Percentiles rank a stretch among this genome's conserved stretches.
phyloP scores from a whole-genome alignment of 2,113 vertebrate genomes.

The Cervus canadensis region DNA sequence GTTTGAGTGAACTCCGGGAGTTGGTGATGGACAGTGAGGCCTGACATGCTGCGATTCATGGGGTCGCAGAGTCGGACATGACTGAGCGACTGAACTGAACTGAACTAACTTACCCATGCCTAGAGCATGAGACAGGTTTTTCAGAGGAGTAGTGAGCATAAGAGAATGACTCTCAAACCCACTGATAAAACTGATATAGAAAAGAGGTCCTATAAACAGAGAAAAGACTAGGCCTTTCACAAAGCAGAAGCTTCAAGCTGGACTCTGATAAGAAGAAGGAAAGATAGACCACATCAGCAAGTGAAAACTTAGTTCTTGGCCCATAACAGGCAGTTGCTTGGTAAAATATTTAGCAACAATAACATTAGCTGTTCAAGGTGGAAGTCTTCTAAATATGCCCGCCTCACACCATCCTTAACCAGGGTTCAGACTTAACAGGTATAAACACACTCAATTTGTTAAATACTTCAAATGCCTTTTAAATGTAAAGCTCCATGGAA shows the following conservation, averaged over 20 bases:
- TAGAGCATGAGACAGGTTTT: not conserved
- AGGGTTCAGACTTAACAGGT: slow-evolving; percentile 12
- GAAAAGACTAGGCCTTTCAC: not conserved
- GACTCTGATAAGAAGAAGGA: not conserved
- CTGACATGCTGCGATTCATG: too few relatives aligned
- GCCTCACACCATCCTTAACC: not conserved
- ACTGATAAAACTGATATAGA: not conserved
- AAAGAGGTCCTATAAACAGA: not conserved
- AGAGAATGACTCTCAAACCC: not conserved
- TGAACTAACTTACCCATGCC: not conserved
- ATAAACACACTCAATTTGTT: slow-evolving; percentile 6
- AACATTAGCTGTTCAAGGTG: not conserved
- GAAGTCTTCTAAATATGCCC: slow-evolving; percentile 1
- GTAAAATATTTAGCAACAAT: slow-evolving; percentile 38
- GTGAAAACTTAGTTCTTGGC: not conserved
- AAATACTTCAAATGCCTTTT: slow-evolving; percentile 3
- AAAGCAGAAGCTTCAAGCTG: not conserved
- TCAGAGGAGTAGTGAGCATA: not conserved
- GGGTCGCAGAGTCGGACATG: too few relatives aligned
- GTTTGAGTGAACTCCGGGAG: too few relatives aligned
- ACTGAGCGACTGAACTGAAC: too few relatives aligned
- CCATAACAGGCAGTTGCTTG: not conserved
- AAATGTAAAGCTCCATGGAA: slow-evolving; percentile 24
- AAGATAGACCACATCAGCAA: not conserved
- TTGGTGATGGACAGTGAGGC: too few relatives aligned